Evolutionary conservation across 64 coral and sea anemone genomes (phyloP).

Genomic region (Astreopora myriophthalma): DNA sequence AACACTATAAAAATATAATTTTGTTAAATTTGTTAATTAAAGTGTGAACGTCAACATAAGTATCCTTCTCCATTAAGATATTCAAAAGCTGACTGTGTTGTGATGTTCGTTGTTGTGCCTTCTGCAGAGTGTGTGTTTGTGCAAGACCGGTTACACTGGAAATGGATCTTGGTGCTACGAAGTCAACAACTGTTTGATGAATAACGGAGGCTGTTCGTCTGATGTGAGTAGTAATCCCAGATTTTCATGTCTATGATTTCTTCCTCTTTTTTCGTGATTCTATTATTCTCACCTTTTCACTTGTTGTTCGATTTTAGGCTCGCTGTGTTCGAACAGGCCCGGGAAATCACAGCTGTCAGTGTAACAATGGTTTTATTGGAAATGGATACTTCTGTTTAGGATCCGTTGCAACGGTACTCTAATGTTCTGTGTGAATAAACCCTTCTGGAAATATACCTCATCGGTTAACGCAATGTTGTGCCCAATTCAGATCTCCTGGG

Average conservation of each 20-base stretch:
- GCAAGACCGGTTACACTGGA: constrained; percentile 61
- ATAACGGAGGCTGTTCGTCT: constrained; percentile 53
- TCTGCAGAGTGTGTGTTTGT: constrained; percentile 50
- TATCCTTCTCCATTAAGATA: no score
- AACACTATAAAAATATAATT: no score
- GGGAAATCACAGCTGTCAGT: constrained; percentile 40
- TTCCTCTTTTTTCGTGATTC: not conserved
- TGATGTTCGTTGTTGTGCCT: no score
- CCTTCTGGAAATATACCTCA: no score
- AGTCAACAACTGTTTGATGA: constrained; percentile 49
- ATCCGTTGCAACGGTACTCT: constrained; percentile 52
- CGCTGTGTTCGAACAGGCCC: constrained; percentile 44
- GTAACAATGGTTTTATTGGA: constrained; percentile 49
- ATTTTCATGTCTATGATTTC: not conserved
- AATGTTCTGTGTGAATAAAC: not conserved
- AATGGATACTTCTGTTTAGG: constrained; percentile 59
- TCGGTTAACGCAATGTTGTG: no score
- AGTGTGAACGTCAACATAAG: no score
- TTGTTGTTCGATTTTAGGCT: constrained; percentile 9
- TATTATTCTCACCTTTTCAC: not conserved
- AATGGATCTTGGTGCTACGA: constrained; percentile 25
- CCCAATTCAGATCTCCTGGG: no score
- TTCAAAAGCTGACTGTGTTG: no score
- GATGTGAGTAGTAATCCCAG: not conserved
- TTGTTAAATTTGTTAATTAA: no score